Percentiles rank a stretch among this genome's conserved stretches.
phyloP scores from a whole-genome alignment of 2,797 vertebrate species.

The Vireo griseus region DNA sequence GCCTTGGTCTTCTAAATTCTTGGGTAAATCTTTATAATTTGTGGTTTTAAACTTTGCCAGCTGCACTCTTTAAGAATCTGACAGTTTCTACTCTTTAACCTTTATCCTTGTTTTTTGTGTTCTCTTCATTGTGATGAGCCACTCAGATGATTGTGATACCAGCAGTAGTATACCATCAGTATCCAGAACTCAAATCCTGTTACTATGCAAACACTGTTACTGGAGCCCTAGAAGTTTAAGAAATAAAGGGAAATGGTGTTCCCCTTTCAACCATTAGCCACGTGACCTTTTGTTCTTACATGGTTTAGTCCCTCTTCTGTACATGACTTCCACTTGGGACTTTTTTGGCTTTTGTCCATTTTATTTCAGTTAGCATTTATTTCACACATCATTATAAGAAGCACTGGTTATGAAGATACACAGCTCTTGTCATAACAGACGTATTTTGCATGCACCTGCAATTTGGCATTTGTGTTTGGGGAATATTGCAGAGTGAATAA shows the following conservation, averaged over 20 bases:
- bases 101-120: neutral
- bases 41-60: neutral
- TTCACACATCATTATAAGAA: conserved; percentile 75
- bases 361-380: conserved; percentile 70
- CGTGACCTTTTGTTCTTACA: conserved; percentile 8
- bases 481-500: conserved; percentile 66
- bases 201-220: neutral
- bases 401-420: conserved; percentile 52
- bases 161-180: neutral
- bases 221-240: neutral
- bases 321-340: conserved; percentile 29
- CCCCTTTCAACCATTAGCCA: neutral
- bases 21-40: neutral
- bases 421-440: conserved; percentile 70
- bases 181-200: neutral
- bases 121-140: neutral
- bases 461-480: conserved; percentile 61
- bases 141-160: neutral
- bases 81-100: neutral
- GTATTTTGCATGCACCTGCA: conserved; percentile 69
- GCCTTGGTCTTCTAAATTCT: neutral
- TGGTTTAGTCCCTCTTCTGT: conserved; percentile 61
- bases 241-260: neutral
- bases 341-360: conserved; percentile 61
- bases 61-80: neutral